Percentiles rank a stretch among this genome's conserved stretches.
Evolutionary conservation across 1,140 invertebrate genomes (phyloP).

Genomic region (Drosophila lowei): DNA sequence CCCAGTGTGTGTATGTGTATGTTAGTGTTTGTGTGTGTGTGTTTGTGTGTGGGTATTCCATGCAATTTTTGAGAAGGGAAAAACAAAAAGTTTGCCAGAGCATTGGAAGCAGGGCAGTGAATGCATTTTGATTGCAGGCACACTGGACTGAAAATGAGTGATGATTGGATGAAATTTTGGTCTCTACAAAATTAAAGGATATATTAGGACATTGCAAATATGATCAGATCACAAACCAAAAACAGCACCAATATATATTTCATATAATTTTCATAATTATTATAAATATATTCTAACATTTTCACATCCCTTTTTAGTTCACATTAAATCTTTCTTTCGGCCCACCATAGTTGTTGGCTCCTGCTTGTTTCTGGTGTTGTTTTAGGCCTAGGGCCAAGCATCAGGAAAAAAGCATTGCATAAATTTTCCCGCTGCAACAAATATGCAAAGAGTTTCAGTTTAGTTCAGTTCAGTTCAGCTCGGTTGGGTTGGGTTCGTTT

Average conservation of each 20-base stretch:
- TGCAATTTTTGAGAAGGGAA: slow-evolving; percentile 51
- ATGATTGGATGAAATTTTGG: background rate
- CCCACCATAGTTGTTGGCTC: background rate
- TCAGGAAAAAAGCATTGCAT: slow-evolving; percentile 69
- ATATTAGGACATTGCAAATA: background rate
- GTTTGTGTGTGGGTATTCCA: slow-evolving; percentile 26
- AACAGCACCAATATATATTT: no score
- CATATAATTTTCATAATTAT: background rate
- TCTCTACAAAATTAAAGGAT: background rate
- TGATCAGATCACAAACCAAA: no score
- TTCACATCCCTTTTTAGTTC: no score
- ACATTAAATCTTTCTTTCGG: no score
- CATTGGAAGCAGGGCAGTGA: slow-evolving; percentile 36
- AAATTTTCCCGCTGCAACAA: slow-evolving; percentile 72
- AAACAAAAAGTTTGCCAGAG: slow-evolving; percentile 50
- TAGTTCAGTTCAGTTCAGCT: slow-evolving; percentile 39
- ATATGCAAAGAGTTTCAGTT: slow-evolving; percentile 66
- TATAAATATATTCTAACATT: no score
- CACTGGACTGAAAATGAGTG: slow-evolving; percentile 21
- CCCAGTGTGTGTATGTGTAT: background rate
- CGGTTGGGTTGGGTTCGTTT: slow-evolving; percentile 19
- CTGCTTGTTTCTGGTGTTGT: slow-evolving; percentile 53
- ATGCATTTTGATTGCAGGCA: slow-evolving; percentile 72
- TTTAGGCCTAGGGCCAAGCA: slow-evolving; percentile 42
- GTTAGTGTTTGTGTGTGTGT: slow-evolving; percentile 6